Evolutionary conservation across 2,113 vertebrate species (phyloP).

Genomic region (Amblyopsis rosae): DNA sequence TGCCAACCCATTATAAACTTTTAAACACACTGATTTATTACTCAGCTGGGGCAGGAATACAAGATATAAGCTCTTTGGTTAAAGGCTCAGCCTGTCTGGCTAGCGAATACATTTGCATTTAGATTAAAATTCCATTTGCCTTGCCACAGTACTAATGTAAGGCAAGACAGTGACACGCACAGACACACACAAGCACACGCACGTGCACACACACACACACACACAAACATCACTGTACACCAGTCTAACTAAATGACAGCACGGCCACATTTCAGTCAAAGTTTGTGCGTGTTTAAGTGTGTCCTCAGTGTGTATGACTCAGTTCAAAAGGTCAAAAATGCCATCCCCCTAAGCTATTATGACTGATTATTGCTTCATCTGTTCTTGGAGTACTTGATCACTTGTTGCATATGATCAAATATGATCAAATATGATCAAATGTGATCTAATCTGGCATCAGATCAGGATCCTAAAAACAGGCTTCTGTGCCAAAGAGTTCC

Average conservation of each 20-base stretch:
- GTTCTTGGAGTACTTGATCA: no score
- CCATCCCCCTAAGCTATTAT: slow-evolving; percentile 29
- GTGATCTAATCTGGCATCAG: no score
- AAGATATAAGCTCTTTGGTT: slow-evolving; percentile 11
- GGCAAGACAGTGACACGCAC: slow-evolving; percentile 28
- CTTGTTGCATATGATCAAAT: no score
- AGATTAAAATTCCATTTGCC: slow-evolving; percentile 61
- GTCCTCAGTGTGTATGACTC: background rate
- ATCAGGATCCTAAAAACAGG: no score
- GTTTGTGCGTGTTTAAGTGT: no score
- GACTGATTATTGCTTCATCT: slow-evolving; percentile 28
- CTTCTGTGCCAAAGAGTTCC: no score
- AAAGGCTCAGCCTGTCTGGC: slow-evolving; percentile 22
- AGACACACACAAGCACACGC: background rate
- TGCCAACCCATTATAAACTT: slow-evolving; percentile 30
- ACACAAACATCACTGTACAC: no score
- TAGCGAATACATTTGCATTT: slow-evolving; percentile 68
- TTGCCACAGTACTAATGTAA: slow-evolving; percentile 19
- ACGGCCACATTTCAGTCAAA: no score
- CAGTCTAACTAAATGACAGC: no score
- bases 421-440: no score
- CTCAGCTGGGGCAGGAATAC: slow-evolving; percentile 29
- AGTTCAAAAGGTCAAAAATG: slow-evolving; percentile 16
- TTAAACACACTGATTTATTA: slow-evolving; percentile 37
- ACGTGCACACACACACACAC: background rate